Base-by-base conservation (phyloP, 1,140 invertebrate species). In the Pachypsylla venusta region DNA sequence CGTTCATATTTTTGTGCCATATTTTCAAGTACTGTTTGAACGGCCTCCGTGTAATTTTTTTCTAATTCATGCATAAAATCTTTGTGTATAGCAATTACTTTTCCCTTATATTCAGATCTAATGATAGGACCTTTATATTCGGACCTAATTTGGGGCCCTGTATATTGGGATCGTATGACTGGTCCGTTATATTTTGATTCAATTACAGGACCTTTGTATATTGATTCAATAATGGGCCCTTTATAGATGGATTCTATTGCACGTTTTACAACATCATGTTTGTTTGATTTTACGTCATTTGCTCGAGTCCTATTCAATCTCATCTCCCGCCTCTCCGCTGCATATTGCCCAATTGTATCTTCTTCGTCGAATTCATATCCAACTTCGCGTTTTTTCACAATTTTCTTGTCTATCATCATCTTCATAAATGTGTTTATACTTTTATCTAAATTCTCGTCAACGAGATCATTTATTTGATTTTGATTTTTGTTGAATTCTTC, bases 371-470 rank as follows among this genome's bases (percentile, higher is more conserved):
- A 12, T 35, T 35, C 16, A 10, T 48, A 22, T 10, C 22, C 16
- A 3, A 48, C 16, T 19, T n/a, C 16, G 16, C 42, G 42, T 19
- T 48, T 48, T 48, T 19, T 48, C 4, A 48, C 42, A n/a, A 48
- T 7, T 5, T 48, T 48, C 22, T n/a, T 5, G 16, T 48, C 42
- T 48, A 7, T 19, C 7, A 22, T 22, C 22, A 19, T 48, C n/a
- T 48, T 4, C n/a, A 48, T 48, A 19, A 48, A n/a, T 48, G 42
- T 48, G 42, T n/a, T 48, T 7, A 48, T 48, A 48, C 42, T 48
- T 48, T 48, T 4, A 22, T 48, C 42, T 3, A 48, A 19, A 48
- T 48, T 48, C n/a, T 48, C 16, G 7, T 48, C 42, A 10, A 48
- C 22, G 4, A 48, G 42, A 19, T 48, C 42, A n/a, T 19, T 48